These are phyloP conservation scores for Molorchus minor DNA, from an alignment of 2,888 invertebrate genomes.

Conservation along the genomic window DNA sequence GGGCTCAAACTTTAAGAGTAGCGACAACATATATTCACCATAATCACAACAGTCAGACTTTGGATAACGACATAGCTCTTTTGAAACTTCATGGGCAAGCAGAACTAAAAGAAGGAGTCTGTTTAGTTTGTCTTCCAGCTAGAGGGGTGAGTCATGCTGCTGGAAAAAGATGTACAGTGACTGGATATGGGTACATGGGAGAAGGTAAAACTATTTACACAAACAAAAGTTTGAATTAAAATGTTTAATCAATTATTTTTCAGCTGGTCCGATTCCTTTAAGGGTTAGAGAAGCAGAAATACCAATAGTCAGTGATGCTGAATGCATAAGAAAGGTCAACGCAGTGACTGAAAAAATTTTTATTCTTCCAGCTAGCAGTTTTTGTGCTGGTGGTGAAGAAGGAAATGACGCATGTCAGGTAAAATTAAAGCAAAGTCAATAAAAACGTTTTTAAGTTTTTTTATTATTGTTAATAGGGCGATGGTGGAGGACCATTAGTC, in stretches of 20 bases:
- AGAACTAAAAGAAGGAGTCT: constrained; percentile 85
- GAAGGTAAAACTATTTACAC: constrained; percentile 71
- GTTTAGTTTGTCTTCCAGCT: constrained; percentile 88
- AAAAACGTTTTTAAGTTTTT: constrained; percentile 4
- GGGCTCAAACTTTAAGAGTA: constrained; percentile 88
- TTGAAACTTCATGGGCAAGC: constrained; percentile 89
- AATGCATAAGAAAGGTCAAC: constrained; percentile 91
- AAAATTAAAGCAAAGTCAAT: too few relatives aligned
- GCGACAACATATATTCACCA: constrained; percentile 95
- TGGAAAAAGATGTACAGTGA: constrained; percentile 90
- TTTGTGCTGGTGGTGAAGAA: constrained; percentile 93
- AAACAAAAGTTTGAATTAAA: too few relatives aligned
- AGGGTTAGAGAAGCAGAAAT: constrained; percentile 90
- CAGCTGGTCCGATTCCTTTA: constrained; percentile 91
- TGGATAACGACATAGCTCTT: constrained; percentile 93
- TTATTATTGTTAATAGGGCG: constrained; percentile 74
- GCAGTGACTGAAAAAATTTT: constrained; percentile 95
- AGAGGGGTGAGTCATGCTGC: constrained; percentile 88
- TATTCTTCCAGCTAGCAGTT: constrained; percentile 90
- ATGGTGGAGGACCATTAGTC: constrained; percentile 92
- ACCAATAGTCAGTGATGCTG: constrained; percentile 91
- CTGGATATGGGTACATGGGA: constrained; percentile 95
- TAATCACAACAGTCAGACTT: constrained; percentile 93
- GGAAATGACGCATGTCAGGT: constrained; percentile 95
- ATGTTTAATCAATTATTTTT: too few relatives aligned